Base-by-base conservation (phyloP, 2,113 vertebrate species). In the Diphyllodes magnificus region DNA sequence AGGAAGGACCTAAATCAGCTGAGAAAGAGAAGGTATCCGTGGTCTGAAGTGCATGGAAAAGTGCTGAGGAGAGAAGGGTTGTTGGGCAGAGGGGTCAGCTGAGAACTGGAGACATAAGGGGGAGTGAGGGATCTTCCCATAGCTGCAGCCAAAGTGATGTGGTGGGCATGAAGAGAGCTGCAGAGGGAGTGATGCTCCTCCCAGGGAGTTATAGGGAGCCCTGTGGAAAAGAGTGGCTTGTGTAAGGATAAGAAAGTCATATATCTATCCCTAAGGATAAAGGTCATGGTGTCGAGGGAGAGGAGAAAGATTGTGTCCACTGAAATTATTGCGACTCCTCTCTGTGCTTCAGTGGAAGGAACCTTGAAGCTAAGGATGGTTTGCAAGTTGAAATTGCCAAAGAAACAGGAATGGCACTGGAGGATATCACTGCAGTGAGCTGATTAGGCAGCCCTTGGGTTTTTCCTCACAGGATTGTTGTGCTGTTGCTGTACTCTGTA, bases 251-350 rank as follows among this genome's bases (percentile, higher is more conserved):
- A 42, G 64, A 31, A 84, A 59, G 51, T 54, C 13, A 6, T 19
- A 2, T 11, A 2, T 11, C 2, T 20, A 59, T 66, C 44, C 16
- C 35, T 42, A 4, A 54, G 56, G 49, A 23, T 51, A 35, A 56
- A 59, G 35, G 5, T 13, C 0, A 0, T 54, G 50, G 11, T 42
- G 2, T 33, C 47, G 64, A 28, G 13, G 6, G 18, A 45, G 56
- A 88, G 65, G 68, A 73, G 50, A 14, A 51, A 12, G 69, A 10
- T 60, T 11, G 35, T 2, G 3, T 35, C 6, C 12, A 15, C 1
- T 4, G 44, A 56, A 75, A 44, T 33, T 9, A 9, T 33, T 79
- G n/a, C 0, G 0, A 31, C 21, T 33, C 25, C 6, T 47, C 27
- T 47, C 33, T 39, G 0, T 27, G 18, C 33, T 35, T 18, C 5